phyloP scores from a whole-genome alignment of 92 coral and sea anemone genomes.

The Bergia puertoricense region DNA sequence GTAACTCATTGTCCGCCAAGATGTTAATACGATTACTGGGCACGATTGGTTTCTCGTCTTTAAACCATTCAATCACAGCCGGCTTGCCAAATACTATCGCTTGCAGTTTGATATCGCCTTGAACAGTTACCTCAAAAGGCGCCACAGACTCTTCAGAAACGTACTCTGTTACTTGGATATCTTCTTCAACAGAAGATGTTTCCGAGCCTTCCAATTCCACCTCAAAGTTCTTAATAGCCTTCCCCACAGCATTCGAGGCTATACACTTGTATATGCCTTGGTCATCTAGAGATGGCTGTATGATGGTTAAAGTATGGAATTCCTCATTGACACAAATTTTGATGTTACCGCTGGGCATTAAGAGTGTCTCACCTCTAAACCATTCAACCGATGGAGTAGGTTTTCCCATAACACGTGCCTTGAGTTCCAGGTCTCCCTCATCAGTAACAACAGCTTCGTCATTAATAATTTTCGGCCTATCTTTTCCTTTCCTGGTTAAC shows the following conservation, averaged over 20 bases:
- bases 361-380: constrained; percentile 61
- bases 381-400: constrained; percentile 65
- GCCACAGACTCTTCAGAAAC: constrained; percentile 45
- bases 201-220: constrained; percentile 72
- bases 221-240: constrained; percentile 67
- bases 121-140: constrained; percentile 73
- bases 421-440: constrained; percentile 54
- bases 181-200: constrained; percentile 41
- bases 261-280: constrained; percentile 74
- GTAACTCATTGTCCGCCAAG: constrained; percentile 53
- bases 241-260: constrained; percentile 72
- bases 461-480: constrained; percentile 23
- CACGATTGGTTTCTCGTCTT: constrained; percentile 51
- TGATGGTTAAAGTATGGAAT: constrained; percentile 55
- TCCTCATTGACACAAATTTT: constrained; percentile 52
- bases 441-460: constrained; percentile 60
- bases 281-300: constrained; percentile 56
- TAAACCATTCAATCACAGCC: constrained; percentile 57
- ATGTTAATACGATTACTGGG: constrained; percentile 49
- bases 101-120: constrained; percentile 66
- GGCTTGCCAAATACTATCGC: constrained; percentile 36
- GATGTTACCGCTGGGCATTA: constrained; percentile 51
- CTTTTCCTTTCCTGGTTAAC: constrained; percentile 16
- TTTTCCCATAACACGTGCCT: constrained; percentile 51
- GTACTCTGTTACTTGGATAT: constrained; percentile 44